phyloP scores from a whole-genome alignment of 2,113 vertebrate genomes.

The Xenus cinereus region DNA sequence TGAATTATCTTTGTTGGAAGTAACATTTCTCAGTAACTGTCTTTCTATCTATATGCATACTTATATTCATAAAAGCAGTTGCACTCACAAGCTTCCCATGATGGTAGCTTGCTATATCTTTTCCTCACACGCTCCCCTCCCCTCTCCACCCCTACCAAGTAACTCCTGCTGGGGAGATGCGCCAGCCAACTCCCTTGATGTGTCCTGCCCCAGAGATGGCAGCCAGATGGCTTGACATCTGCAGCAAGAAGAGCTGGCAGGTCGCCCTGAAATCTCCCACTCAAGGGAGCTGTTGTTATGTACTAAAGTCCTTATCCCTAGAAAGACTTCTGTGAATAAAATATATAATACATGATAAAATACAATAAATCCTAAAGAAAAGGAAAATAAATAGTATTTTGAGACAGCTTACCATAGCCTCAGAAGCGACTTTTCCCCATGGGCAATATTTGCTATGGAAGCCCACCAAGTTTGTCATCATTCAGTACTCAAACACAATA shows the following conservation, averaged over 20 bases:
- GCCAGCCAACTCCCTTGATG: slow-evolving; percentile 67
- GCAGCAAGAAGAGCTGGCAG: slow-evolving; percentile 64
- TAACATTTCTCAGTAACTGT: not conserved
- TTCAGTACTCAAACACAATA: not conserved
- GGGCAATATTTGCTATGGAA: not conserved
- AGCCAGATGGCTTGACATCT: slow-evolving; percentile 70
- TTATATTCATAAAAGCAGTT: not conserved
- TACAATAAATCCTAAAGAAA: slow-evolving; percentile 24
- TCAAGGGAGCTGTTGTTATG: slow-evolving; percentile 63
- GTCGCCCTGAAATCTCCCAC: slow-evolving; percentile 66
- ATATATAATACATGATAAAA: slow-evolving; percentile 42
- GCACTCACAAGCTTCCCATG: not conserved
- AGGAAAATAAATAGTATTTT: slow-evolving; percentile 8
- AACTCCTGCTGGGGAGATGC: slow-evolving; percentile 42
- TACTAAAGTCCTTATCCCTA: slow-evolving; percentile 54
- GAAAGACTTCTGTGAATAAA: slow-evolving; percentile 53
- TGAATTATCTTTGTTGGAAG: not conserved
- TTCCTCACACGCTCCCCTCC: not conserved
- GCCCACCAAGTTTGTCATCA: not conserved
- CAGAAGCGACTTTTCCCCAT: not conserved
- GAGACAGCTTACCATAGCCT: not conserved
- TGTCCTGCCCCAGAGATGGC: slow-evolving; percentile 66
- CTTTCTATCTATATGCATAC: not conserved
- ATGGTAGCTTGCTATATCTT: not conserved
- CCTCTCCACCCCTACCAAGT: not conserved